Conservation (phyloP, 1,140 invertebrate species). For the Aphelenchoides fujianensis region DNA sequence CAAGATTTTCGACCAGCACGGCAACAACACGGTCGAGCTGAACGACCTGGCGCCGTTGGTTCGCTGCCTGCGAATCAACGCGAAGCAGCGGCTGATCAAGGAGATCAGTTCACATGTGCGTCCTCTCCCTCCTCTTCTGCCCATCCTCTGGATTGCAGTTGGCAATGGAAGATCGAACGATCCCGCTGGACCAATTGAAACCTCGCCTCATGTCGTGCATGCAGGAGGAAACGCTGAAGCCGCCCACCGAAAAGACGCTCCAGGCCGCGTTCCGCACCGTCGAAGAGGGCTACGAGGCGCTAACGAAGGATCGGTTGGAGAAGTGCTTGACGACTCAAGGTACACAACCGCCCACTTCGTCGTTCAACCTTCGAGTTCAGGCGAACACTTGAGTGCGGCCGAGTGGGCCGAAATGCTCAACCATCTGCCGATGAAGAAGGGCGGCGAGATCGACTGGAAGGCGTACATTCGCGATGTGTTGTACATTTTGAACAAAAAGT, state of each 20-base stretch:
- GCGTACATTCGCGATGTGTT: conserved; percentile 22
- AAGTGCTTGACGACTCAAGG: conserved; percentile 21
- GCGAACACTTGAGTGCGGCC: conserved; percentile 6
- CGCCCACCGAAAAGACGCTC: conserved; percentile 11
- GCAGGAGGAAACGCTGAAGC: conserved; percentile 24
- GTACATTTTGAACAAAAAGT: conserved; percentile 17
- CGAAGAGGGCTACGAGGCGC: conserved; percentile 21
- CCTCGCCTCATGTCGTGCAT: conserved; percentile 25
- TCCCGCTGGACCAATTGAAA: conserved; percentile 16
- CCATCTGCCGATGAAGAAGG: conserved; percentile 19
- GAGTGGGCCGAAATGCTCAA: conserved; percentile 26
- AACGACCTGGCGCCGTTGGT: conserved; percentile 4
- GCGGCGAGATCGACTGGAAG: conserved; percentile 18
- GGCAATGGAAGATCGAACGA: neutral
- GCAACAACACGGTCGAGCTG: conserved; percentile 12
- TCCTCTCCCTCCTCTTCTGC: neutral
- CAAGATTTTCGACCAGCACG: conserved; percentile 15
- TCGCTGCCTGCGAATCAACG: conserved; percentile 24
- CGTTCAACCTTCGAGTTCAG: neutral
- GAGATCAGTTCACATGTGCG: conserved; percentile 17
- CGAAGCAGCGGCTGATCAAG: conserved; percentile 14
- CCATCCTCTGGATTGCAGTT: conserved; percentile 4
- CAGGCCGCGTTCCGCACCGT: conserved; percentile 21
- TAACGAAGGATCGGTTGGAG: conserved; percentile 26
- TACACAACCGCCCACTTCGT: conserved; percentile 11